Evolutionary conservation across 2,113 vertebrate species (phyloP).

Genomic region (Corapipo altera): DNA sequence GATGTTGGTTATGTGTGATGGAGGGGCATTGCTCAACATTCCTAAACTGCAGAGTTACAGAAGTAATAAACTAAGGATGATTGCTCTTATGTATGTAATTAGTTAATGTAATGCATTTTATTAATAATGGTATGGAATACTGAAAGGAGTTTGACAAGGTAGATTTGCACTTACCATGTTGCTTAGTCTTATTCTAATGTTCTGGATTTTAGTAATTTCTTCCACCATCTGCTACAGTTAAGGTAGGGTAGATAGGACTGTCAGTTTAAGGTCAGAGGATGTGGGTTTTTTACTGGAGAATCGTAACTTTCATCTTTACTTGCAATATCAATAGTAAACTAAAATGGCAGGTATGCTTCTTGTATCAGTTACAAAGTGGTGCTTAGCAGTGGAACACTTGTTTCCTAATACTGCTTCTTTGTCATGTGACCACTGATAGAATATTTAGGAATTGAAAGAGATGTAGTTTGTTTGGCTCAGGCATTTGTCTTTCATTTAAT

Average conservation of each 20-base stretch:
- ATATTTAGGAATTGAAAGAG: not conserved
- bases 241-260: not conserved
- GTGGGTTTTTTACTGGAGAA: not conserved
- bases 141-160: not conserved
- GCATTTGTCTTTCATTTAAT: slow-evolving; percentile 24
- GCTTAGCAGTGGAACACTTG: not conserved
- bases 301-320: slow-evolving; percentile 1
- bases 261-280: not conserved
- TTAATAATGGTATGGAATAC: not conserved
- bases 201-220: not conserved
- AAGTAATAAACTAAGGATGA: not conserved
- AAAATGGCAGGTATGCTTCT: not conserved
- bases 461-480: not conserved
- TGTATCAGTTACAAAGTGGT: not conserved
- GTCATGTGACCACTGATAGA: not conserved
- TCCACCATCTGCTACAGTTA: not conserved
- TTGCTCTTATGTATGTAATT: not conserved
- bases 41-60: not conserved
- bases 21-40: not conserved
- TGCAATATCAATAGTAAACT: not conserved
- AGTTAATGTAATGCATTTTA: slow-evolving; percentile 6
- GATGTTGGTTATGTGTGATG: not conserved
- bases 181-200: not conserved
- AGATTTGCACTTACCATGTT: not conserved
- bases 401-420: slow-evolving; percentile 2